Percentiles rank a stretch among this genome's conserved stretches.
These are phyloP conservation scores for Diachrysia chrysitis DNA, from an alignment of 2,888 invertebrate species.

Conservation along the genomic window DNA sequence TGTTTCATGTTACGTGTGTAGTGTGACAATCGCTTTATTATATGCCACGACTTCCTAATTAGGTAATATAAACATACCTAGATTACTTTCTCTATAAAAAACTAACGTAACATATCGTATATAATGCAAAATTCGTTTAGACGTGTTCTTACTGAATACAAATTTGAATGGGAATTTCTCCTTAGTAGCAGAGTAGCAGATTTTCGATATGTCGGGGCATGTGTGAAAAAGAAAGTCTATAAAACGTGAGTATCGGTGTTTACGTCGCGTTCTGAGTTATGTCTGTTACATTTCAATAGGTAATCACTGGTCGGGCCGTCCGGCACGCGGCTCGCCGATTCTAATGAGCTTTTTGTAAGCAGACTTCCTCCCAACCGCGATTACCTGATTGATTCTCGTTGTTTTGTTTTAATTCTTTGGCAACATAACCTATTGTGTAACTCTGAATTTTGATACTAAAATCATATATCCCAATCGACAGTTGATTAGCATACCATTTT, in stretches of 20 bases:
- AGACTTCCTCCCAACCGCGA: background rate
- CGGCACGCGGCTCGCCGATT: slow-evolving; percentile 25
- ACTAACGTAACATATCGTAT: slow-evolving; percentile 72
- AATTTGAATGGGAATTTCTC: slow-evolving; percentile 83
- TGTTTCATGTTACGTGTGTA: slow-evolving; percentile 40
- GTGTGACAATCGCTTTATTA: slow-evolving; percentile 42
- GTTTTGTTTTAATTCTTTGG: slow-evolving; percentile 12
- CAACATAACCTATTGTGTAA: slow-evolving; percentile 6
- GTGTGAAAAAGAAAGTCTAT: slow-evolving; percentile 81
- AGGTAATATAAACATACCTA: slow-evolving; percentile 65
- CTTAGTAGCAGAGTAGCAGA: slow-evolving; percentile 76
- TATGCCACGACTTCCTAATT: slow-evolving; percentile 63
- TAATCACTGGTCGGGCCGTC: slow-evolving; percentile 36
- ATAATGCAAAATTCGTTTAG: slow-evolving; percentile 74
- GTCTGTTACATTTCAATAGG: slow-evolving; percentile 61
- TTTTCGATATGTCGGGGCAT: slow-evolving; percentile 73
- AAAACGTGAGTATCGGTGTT: slow-evolving; percentile 65
- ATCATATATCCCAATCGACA: background rate
- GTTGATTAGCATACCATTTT: background rate
- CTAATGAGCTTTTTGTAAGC: slow-evolving; percentile 22
- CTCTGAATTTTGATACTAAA: background rate
- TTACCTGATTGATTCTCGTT: slow-evolving; percentile 8
- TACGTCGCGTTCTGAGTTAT: slow-evolving; percentile 57
- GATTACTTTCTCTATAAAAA: slow-evolving; percentile 67
- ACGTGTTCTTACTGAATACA: slow-evolving; percentile 78